phyloP scores from a whole-genome alignment of 2,888 invertebrate species.

The Hypomecis punctinalis region DNA sequence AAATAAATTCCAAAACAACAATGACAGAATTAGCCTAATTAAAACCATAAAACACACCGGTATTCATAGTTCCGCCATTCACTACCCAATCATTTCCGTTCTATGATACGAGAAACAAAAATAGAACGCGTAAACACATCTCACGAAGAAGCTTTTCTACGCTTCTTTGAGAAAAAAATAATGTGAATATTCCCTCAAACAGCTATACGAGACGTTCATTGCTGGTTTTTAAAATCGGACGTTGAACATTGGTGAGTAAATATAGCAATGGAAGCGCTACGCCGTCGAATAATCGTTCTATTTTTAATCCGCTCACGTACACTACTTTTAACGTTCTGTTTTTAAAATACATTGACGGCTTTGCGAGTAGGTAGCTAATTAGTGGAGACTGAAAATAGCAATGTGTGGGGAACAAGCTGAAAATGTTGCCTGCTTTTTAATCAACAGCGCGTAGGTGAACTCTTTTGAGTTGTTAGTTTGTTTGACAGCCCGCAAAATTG shows the following conservation, averaged over 20 bases:
- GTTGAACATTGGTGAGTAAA: constrained; percentile 12
- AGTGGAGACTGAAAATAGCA: constrained; percentile 17
- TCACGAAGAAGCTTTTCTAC: constrained; percentile 19
- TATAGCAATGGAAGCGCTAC: constrained; percentile 18
- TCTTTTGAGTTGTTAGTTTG: constrained; percentile 64
- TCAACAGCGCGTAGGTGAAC: constrained; percentile 51
- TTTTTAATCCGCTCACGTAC: constrained; percentile 11
- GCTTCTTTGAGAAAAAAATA: constrained; percentile 15
- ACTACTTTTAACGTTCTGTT: not conserved
- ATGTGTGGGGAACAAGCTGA: constrained; percentile 19
- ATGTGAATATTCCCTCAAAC: constrained; percentile 16
- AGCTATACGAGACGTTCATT: constrained; percentile 16
- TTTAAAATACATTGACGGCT: constrained; percentile 19
- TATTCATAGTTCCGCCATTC: constrained; percentile 37
- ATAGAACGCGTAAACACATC: constrained; percentile 53
- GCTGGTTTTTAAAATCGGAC: constrained; percentile 6
- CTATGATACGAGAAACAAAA: constrained; percentile 51
- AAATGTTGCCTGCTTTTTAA: constrained; percentile 38
- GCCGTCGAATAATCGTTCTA: not conserved
- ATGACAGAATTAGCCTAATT: not conserved
- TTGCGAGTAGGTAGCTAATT: constrained; percentile 34
- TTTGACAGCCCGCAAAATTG: constrained; percentile 73
- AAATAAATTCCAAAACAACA: too few species aligned
- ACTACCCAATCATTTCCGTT: constrained; percentile 67
- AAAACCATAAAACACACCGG: not conserved